Percentiles rank a stretch among this genome's conserved stretches.
These are phyloP conservation scores for Fopius arisanus DNA, from an alignment of 1,140 invertebrate genomes.

Conservation along the genomic window DNA sequence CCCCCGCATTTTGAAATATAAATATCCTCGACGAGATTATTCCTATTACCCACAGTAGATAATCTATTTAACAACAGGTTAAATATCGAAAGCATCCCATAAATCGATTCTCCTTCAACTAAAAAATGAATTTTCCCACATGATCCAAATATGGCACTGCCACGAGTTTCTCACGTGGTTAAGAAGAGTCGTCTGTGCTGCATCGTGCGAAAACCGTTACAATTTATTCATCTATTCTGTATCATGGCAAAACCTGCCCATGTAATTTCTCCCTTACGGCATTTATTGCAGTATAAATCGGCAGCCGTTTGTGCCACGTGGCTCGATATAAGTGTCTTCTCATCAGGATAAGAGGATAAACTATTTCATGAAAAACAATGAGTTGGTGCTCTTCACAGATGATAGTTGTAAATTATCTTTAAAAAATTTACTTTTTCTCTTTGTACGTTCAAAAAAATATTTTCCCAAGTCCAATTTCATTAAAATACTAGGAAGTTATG, in stretches of 20 bases:
- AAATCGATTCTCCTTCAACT: background rate
- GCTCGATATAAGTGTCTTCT: background rate
- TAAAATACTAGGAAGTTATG: no score
- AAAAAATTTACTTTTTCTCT: no score
- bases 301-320: background rate
- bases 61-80: conserved; percentile 12
- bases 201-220: conserved; percentile 19
- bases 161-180: conserved; percentile 15
- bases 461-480: no score
- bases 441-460: no score
- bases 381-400: background rate
- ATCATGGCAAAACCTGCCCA: conserved; percentile 9
- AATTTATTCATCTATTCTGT: conserved; percentile 17
- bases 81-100: conserved; percentile 14
- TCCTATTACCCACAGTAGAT: background rate
- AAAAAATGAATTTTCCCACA: conserved; percentile 5
- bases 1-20: background rate
- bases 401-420: no score
- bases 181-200: background rate
- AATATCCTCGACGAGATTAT: background rate
- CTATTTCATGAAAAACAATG: background rate
- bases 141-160: conserved; percentile 15
- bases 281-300: conserved; percentile 15
- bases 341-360: background rate
- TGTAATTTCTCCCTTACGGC: conserved; percentile 13